Evolutionary conservation across 2,888 invertebrate species (phyloP).

Genomic region (Hipparchia sbordonii): DNA sequence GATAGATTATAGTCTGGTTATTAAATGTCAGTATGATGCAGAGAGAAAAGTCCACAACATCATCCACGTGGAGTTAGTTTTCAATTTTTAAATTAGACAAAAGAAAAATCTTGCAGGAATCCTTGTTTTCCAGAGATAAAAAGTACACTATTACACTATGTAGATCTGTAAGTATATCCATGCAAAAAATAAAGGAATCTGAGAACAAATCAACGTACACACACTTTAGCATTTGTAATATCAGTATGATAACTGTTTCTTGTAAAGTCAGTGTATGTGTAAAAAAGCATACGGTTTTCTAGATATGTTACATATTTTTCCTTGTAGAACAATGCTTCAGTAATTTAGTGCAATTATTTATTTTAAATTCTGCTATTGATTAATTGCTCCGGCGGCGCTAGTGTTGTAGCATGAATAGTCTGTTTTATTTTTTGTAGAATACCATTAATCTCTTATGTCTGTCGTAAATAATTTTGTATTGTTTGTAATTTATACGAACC

Average conservation of each 20-base stretch:
- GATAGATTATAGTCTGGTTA: too few species aligned
- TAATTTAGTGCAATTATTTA: conserved; percentile 21
- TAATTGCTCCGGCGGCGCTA: neutral
- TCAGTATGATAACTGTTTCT: neutral
- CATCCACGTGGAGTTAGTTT: too few species aligned
- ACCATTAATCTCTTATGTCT: conserved; percentile 12
- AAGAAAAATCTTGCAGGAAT: too few species aligned
- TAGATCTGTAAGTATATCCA: too few species aligned
- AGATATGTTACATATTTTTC: conserved; percentile 20
- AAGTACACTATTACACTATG: too few species aligned
- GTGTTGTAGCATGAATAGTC: conserved; percentile 21
- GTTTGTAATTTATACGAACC: neutral
- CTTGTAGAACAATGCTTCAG: conserved; percentile 18
- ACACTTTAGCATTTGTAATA: too few species aligned
- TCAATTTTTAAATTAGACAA: too few species aligned
- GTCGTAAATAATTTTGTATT: conserved; percentile 6
- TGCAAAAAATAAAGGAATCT: too few species aligned
- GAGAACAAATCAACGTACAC: too few species aligned
- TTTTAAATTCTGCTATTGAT: conserved; percentile 17
- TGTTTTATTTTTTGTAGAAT: conserved; percentile 17
- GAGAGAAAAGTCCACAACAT: too few species aligned
- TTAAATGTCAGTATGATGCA: too few species aligned
- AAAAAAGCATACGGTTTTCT: conserved; percentile 8
- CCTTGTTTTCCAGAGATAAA: too few species aligned
- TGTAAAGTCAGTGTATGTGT: neutral